Evolutionary conservation across 2,888 invertebrate genomes (phyloP), one percentile per base, ranked within the genome.

Genomic region (Hydrotaea diabolus): DNA sequence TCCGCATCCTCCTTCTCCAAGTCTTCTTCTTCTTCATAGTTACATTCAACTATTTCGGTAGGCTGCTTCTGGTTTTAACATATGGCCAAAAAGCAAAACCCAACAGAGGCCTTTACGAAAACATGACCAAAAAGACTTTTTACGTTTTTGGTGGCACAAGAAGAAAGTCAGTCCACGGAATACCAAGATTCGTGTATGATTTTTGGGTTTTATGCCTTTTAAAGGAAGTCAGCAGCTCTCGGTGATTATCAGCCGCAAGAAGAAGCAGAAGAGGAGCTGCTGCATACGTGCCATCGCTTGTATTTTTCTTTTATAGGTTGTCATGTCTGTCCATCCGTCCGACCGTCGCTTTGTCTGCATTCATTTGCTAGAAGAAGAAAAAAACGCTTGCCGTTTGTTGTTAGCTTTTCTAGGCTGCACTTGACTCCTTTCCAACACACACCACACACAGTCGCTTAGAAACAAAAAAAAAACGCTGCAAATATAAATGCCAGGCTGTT

Each of bases 201-300:
- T 62, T 62, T 62, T 62, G 62, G 31, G n/a, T 26, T n/a, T 31
- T 26, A n/a, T 9, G 31, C 31, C 62, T 62, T 62, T 62, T 62
- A 23, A 62, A 62, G 62, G 62, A n/a, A 62, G 62, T 36, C 62
- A 39, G 39, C 39, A 39, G 39, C 39, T 39, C 9, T 39, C 39
- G 9, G 39, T 9, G 39, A 39, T 49, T 49, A 59, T 26, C 59
- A 59, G 26, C 2, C 46, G n/a, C 5, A 72, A 59, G 26, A 71
- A 55, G 39, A 72, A 53, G 62, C n/a, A n/a, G 36, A 53, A 26
- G 55, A 72, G 55, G 31, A 55, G 9, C 5, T n/a, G 23, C 64
- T 26, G 15, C 31, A 62, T 59, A 83, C 76, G 83, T 83, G 83
- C 76, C 46, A 77, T 76, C 73, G 72, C 55, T 57, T 76, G 64